Base-by-base conservation (phyloP, 2,888 invertebrate species). In the Nomada hirtipes region DNA sequence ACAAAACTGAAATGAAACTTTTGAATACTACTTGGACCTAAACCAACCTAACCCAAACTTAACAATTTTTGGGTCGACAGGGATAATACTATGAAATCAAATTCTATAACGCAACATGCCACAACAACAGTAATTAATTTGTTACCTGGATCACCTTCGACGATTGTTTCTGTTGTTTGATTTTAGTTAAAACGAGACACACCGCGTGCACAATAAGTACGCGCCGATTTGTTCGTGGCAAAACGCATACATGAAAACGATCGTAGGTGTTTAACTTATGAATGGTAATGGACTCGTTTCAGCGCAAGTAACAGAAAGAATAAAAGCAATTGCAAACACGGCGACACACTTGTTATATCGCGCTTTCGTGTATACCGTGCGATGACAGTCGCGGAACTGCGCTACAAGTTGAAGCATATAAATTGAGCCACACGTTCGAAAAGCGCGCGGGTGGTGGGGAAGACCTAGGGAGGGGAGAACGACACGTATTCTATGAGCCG, bases 371-470 rank as follows among this genome's bases (percentile, higher is more conserved):
- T 76, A 79, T 74, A 75, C 87, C 64, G 78, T 80, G 68, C 83
- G 82, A 82, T 84, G 87, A 87, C 87, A 83, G 77, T 88, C 87
- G 84, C 86, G 86, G 78, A 84, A 88, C 88, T 88, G 88, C 88
- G 82, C 77, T 44, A 63, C 77, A 57, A 61, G 64, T 77, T 52
- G 55, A 69, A 78, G 74, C 82, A 57, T 75, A 79, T 70, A 64
- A 82, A 69, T 79, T 63, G 76, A 76, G 65, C 69, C 71, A 67
- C 76, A 82, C 65, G 83, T 87, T 88, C 86, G 87, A 88, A 88
- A 88, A 87, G 83, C 88, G 88, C 88, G 88, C 86, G 82, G 68
- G 85, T 84, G 84, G 75, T 79, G 87, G 84, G 83, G 86, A 53
- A 77, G 18, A 2, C 15, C 44, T n/a, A 23, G 15, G 23, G 70